Conservation (phyloP, 2,888 invertebrate species). For the Drosophila longiperda region DNA sequence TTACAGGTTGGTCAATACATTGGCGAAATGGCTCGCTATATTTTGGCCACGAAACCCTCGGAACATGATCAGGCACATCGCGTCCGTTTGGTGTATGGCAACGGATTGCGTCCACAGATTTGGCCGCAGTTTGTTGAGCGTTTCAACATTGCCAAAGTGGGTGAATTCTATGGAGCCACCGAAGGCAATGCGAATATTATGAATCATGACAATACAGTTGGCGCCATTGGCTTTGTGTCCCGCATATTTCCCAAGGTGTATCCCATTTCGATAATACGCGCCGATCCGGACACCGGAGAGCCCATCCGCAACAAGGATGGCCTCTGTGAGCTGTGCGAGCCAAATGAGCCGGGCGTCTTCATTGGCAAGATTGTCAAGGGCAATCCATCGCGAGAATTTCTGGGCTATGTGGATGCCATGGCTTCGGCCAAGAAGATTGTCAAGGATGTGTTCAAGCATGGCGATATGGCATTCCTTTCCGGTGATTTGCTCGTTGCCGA, state of each 20-base stretch:
- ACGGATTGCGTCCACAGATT: slow-evolving; percentile 95
- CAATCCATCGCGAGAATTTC: slow-evolving; percentile 95
- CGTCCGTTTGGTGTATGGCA: slow-evolving; percentile 93
- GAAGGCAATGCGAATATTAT: slow-evolving; percentile 99
- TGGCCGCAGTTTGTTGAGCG: slow-evolving; percentile 95
- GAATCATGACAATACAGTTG: slow-evolving; percentile 95
- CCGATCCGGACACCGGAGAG: slow-evolving; percentile 94
- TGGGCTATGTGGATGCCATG: slow-evolving; percentile 96
- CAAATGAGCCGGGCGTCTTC: slow-evolving; percentile 96
- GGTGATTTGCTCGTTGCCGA: slow-evolving; percentile 97
- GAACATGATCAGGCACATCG: slow-evolving; percentile 90
- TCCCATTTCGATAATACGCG: slow-evolving; percentile 96
- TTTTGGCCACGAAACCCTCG: slow-evolving; percentile 90
- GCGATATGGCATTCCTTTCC: slow-evolving; percentile 96
- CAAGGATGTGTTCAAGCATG: slow-evolving; percentile 92
- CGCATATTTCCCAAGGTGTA: slow-evolving; percentile 94
- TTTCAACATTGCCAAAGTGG: slow-evolving; percentile 92
- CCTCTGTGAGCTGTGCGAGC: slow-evolving; percentile 89
- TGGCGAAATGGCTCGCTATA: slow-evolving; percentile 95
- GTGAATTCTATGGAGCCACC: slow-evolving; percentile 98
- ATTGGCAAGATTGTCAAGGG: slow-evolving; percentile 96
- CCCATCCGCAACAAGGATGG: slow-evolving; percentile 93
- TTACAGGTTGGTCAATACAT: slow-evolving; percentile 93
- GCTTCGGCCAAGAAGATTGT: slow-evolving; percentile 97
- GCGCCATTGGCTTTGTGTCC: slow-evolving; percentile 97